Percentiles rank a stretch among this genome's conserved stretches.
phyloP scores from a whole-genome alignment of 2,113 vertebrate species.

The Melanerpes aurifrons region DNA sequence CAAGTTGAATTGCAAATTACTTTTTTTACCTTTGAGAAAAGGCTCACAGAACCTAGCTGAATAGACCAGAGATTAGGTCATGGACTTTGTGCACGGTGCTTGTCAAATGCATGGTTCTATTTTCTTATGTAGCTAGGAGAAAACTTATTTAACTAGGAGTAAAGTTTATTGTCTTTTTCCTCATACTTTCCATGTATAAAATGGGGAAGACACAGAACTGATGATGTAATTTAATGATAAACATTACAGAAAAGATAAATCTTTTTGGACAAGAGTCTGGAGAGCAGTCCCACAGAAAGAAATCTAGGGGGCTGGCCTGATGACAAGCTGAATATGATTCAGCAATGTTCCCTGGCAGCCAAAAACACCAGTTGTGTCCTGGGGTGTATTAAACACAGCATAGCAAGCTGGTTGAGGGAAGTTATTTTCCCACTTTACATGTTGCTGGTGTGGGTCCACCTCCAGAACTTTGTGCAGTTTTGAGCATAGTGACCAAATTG shows the following conservation, averaged over 20 bases:
- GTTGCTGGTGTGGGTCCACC: too few relatives aligned
- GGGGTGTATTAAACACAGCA: too few relatives aligned
- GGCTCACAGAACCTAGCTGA: background rate
- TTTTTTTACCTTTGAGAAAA: background rate
- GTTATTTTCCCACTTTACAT: too few relatives aligned
- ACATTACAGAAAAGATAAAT: background rate
- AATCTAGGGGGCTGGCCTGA: fast-evolving
- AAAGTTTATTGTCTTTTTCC: background rate
- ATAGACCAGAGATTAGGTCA: background rate
- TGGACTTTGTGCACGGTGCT: background rate
- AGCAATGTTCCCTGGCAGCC: too few relatives aligned
- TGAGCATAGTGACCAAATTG: too few relatives aligned
- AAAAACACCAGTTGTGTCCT: too few relatives aligned
- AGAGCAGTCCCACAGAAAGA: too few relatives aligned
- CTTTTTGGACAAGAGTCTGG: background rate
- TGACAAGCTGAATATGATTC: fast-evolving
- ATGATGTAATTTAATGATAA: background rate
- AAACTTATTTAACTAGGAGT: background rate
- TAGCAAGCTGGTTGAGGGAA: too few relatives aligned
- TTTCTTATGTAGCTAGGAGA: background rate
- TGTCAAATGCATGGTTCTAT: background rate
- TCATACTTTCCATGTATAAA: fast-evolving
- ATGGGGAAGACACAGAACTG: background rate
- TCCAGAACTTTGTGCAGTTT: too few relatives aligned
- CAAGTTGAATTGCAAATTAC: background rate